Evolutionary conservation across 2,797 vertebrate species (phyloP).

Genomic region (Gallirallus australis): DNA sequence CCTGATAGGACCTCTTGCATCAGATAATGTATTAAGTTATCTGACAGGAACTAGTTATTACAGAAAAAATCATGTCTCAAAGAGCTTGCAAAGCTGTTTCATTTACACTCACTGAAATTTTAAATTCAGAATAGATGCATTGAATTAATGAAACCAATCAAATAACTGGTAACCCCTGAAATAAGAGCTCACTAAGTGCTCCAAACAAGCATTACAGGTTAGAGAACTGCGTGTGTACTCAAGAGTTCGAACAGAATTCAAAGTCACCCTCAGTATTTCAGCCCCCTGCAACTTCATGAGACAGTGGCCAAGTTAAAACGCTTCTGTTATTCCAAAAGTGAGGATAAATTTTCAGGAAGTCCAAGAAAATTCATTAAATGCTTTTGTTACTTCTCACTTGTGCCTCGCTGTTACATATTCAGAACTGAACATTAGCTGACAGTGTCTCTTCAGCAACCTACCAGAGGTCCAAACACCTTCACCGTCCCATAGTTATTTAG

Average conservation of each 20-base stretch:
- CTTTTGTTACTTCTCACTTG: background rate
- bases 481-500: background rate
- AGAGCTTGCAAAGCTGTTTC: background rate
- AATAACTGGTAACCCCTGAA: background rate
- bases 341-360: conserved; percentile 5
- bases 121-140: background rate
- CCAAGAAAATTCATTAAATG: conserved; percentile 32
- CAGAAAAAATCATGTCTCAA: background rate
- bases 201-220: background rate
- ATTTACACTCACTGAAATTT: background rate
- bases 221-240: background rate
- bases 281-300: background rate
- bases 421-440: background rate
- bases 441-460: conserved; percentile 31
- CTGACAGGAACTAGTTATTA: background rate
- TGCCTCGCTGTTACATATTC: background rate
- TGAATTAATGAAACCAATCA: background rate
- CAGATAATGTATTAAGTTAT: background rate
- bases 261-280: conserved; percentile 5
- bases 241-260: background rate
- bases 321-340: background rate
- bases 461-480: conserved; percentile 25
- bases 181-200: background rate
- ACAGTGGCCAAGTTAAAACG: background rate
- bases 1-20: background rate